Percentiles rank a stretch among this genome's conserved stretches.
phyloP scores from a whole-genome alignment of 35 echinoderm and acorn worm species.

The Heliocidaris erythrogramma region DNA sequence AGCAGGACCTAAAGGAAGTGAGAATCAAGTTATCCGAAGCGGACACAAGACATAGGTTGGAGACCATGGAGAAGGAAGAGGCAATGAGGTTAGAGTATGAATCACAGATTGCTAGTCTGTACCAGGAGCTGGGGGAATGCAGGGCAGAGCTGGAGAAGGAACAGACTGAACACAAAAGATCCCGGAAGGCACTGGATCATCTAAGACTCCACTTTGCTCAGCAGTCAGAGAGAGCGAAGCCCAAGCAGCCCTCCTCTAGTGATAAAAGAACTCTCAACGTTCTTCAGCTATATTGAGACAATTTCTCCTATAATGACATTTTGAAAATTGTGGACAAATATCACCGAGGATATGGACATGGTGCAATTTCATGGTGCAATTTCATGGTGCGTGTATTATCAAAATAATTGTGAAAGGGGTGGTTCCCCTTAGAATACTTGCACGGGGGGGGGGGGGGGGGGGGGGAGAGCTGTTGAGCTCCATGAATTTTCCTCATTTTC shows the following conservation, averaged over 20 bases:
- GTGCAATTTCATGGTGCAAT: no score
- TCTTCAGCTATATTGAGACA: not conserved
- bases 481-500: no score
- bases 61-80: conserved; percentile 53
- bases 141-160: conserved; percentile 56
- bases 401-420: no score
- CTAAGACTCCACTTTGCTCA: conserved; percentile 60
- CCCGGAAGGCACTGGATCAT: conserved; percentile 56
- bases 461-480: no score
- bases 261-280: not conserved
- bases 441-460: no score
- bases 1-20: conserved; percentile 19
- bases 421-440: no score
- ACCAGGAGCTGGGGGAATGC: conserved; percentile 43
- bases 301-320: no score
- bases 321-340: no score
- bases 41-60: not conserved
- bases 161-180: conserved; percentile 28
- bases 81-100: conserved; percentile 53
- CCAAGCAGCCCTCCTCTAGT: not conserved
- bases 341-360: no score
- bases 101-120: conserved; percentile 45
- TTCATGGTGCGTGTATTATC: no score
- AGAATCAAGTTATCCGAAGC: conserved; percentile 14
- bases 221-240: not conserved